Evolutionary conservation across 2,888 invertebrate genomes (phyloP), one percentile per base, ranked within the genome.

Genomic region (Hemicrepidius hirtus): DNA sequence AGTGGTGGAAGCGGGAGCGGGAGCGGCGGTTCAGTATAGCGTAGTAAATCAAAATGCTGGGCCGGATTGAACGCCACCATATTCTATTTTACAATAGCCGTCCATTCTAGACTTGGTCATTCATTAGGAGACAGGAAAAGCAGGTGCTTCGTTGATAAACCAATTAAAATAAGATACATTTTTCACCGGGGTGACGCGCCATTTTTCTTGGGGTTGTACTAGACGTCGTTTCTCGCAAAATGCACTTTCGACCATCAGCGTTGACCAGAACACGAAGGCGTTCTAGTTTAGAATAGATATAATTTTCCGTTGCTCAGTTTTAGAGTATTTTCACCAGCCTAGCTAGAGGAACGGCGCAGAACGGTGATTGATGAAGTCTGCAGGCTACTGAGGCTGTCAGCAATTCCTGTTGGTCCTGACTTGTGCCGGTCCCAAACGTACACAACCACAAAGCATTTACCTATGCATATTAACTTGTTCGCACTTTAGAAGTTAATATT

Each of bases 381-480:
- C 73, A 75, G 76, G 77, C 60, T 65, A 68, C 69, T 44, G 59
- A 65, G 50, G 20, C 60, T 62, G 73, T 73, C 68, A 69, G 60
- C 65, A 63, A 46, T 57, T 66, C 60, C 32, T 44, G 60, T 69
- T 68, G 53, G 50, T 20, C 73, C 41, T 20, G 44, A 55, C 46
- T 65, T 59, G 20, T 53, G 10, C 57, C 69, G 55, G 62, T 62
- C 59, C 40, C 28, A 60, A 62, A 66, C 50, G 66, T 65, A 71
- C 59, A 70, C 55, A 44, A 66, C 65, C 62, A 62, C 66, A 53
- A 62, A 69, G 55, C 66, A 80, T 80, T 80, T 81, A 80, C 81
- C 81, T 80, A 81, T 80, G 81, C 80, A 81, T 81, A 81, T 80
- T 80, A 80, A 81, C 80, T 82, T 82, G 81, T 82, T 80, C 80